Conservation (phyloP, 2,797 vertebrate species). For the Bovichtus diacanthus region DNA sequence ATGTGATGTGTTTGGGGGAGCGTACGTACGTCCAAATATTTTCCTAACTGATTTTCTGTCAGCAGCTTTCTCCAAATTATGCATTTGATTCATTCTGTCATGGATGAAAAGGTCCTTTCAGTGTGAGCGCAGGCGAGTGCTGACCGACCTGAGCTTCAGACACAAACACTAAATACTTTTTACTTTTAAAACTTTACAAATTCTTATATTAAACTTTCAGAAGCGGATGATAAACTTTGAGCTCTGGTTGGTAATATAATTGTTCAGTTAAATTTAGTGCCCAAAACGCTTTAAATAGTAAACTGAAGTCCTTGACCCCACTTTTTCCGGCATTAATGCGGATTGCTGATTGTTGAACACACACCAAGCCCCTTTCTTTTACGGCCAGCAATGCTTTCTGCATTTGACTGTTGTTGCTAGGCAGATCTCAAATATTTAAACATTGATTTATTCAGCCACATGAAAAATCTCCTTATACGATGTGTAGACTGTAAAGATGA, state of each 20-base stretch:
- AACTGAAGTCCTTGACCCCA: not conserved
- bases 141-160: constrained; percentile 26
- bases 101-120: constrained; percentile 82
- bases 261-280: constrained; percentile 3
- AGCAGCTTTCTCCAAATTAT: constrained; percentile 80
- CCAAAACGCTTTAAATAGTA: not conserved
- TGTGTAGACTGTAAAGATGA: constrained; percentile 83
- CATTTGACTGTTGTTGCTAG: constrained; percentile 53
- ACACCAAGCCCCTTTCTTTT: constrained; percentile 18
- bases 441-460: constrained; percentile 60
- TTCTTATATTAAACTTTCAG: constrained; percentile 20
- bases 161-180: constrained; percentile 31
- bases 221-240: constrained; percentile 15
- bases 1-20: constrained; percentile 72
- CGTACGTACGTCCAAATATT: constrained; percentile 78
- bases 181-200: constrained; percentile 14
- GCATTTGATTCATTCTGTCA: constrained; percentile 77
- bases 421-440: constrained; percentile 54
- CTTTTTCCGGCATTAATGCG: constrained; percentile 15
- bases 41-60: constrained; percentile 84
- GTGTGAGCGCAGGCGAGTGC: constrained; percentile 17
- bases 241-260: not conserved
- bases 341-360: constrained; percentile 35
- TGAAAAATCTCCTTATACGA: constrained; percentile 69
- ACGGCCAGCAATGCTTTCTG: constrained; percentile 4